Evolutionary conservation across 2,888 invertebrate genomes (phyloP).

Genomic region (Lathronympha strigana): DNA sequence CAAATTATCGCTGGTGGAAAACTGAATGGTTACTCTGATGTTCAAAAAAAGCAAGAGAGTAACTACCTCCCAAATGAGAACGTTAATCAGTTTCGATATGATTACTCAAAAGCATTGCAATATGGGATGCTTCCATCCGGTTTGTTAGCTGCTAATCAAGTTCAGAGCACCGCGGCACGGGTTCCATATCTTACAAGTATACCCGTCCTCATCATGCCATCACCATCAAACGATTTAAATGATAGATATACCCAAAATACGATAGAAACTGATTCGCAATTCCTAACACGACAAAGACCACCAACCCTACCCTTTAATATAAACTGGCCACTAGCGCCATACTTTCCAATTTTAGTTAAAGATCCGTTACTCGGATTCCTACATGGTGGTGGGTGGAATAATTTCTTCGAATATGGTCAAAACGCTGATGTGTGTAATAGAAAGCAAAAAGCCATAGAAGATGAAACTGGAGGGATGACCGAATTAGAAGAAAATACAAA

Average conservation of each 20-base stretch:
- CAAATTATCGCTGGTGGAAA: conserved; percentile 70
- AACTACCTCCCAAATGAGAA: conserved; percentile 52
- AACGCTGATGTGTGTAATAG: conserved; percentile 79
- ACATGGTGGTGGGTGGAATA: conserved; percentile 79
- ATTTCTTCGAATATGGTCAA: conserved; percentile 85
- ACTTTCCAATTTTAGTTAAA: conserved; percentile 84
- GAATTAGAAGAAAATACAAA: conserved; percentile 40
- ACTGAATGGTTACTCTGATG: conserved; percentile 52
- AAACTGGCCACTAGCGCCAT: conserved; percentile 80
- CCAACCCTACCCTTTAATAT: conserved; percentile 59
- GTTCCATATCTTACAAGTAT: conserved; percentile 65
- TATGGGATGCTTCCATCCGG: conserved; percentile 40
- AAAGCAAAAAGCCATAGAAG: conserved; percentile 61
- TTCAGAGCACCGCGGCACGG: conserved; percentile 38
- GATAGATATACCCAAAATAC: conserved; percentile 50
- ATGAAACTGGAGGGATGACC: conserved; percentile 31
- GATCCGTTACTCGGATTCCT: conserved; percentile 82
- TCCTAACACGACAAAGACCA: conserved; percentile 62
- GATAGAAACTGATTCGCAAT: conserved; percentile 50
- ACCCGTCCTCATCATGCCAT: conserved; percentile 66
- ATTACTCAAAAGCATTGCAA: conserved; percentile 49
- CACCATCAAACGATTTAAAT: conserved; percentile 49
- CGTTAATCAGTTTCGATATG: conserved; percentile 43
- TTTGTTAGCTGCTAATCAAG: conserved; percentile 43
- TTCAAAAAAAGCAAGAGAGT: conserved; percentile 52